Conservation (phyloP, 2,113 vertebrate genomes). For the Gobiocypris rarus region DNA sequence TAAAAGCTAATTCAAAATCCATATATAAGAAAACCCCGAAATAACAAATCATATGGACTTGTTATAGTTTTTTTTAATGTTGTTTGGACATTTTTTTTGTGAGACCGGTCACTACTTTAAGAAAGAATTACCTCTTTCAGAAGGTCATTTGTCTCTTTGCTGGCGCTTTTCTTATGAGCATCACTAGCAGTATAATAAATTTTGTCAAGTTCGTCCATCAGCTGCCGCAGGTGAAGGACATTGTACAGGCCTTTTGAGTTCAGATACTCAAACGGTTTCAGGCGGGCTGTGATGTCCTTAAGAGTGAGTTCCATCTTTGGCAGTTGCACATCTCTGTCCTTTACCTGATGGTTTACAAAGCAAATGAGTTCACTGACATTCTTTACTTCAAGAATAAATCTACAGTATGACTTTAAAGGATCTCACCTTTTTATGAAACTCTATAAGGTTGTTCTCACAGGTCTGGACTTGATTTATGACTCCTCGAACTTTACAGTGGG, state of each 20-base stretch:
- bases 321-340: constrained; percentile 52
- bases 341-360: constrained; percentile 57
- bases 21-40: no score
- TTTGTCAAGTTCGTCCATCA: constrained; percentile 65
- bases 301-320: constrained; percentile 60
- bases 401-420: not conserved
- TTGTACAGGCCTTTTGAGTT: constrained; percentile 66
- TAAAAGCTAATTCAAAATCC: no score
- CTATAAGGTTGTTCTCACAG: constrained; percentile 56
- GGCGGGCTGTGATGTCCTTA: constrained; percentile 58
- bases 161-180: constrained; percentile 56
- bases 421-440: constrained; percentile 62
- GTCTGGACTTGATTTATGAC: constrained; percentile 57
- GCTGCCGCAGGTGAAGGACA: constrained; percentile 57
- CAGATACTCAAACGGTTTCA: constrained; percentile 69
- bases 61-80: no score
- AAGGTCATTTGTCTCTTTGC: constrained; percentile 58
- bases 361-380: not conserved
- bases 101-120: not conserved
- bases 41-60: no score
- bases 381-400: not conserved
- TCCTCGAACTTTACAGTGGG: constrained; percentile 64
- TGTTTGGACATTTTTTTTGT: no score
- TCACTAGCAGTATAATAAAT: constrained; percentile 61
- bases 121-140: constrained; percentile 64